These are phyloP conservation scores for Spisula solida DNA, from an alignment of 2,888 invertebrate species.

Conservation along the genomic window DNA sequence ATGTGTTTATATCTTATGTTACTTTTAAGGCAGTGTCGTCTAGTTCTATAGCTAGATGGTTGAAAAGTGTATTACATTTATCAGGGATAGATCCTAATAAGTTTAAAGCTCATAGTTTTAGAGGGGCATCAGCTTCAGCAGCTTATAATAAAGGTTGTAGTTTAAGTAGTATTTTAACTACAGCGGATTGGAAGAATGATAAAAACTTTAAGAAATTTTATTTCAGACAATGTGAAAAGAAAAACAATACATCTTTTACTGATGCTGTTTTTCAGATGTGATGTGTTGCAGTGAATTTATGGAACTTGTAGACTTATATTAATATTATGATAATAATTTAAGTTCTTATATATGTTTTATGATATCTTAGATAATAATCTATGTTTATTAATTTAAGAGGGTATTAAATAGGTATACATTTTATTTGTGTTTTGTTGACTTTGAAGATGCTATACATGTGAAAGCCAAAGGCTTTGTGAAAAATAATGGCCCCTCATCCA, in stretches of 20 bases:
- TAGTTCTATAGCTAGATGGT: background rate
- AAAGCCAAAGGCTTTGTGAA: background rate
- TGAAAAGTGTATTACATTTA: background rate
- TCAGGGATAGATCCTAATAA: background rate
- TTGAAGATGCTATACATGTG: background rate
- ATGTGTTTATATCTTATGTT: background rate
- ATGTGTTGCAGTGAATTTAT: background rate
- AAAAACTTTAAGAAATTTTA: constrained; percentile 20
- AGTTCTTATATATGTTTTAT: background rate
- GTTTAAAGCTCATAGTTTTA: constrained; percentile 11
- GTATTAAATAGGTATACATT: background rate
- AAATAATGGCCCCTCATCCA: constrained; percentile 1
- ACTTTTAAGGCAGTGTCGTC: background rate
- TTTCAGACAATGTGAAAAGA: background rate
- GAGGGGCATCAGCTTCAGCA: constrained; percentile 41
- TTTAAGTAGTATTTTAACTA: constrained; percentile 3
- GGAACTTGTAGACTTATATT: background rate
- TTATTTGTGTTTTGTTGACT: background rate
- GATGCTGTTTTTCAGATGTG: background rate
- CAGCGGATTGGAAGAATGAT: constrained; percentile 32
- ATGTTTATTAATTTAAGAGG: background rate
- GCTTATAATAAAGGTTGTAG: constrained; percentile 33
- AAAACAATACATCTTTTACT: background rate
- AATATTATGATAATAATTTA: background rate
- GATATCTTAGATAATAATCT: too few species aligned